Conservation (phyloP, 2,113 vertebrate genomes). For the Willisornis vidua region DNA sequence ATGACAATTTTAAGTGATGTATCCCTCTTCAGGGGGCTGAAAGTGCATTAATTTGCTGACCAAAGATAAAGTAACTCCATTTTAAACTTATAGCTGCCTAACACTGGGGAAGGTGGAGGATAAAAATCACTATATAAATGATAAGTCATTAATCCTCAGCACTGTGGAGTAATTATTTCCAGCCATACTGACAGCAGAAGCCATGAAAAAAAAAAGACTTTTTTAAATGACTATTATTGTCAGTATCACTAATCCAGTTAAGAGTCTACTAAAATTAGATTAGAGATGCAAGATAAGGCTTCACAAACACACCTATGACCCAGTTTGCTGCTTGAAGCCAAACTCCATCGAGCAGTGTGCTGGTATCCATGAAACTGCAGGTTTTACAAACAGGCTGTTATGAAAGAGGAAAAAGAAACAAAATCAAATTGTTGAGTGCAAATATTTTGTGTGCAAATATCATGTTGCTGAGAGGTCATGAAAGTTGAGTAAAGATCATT, state of each 20-base stretch:
- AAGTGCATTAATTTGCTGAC: conserved; percentile 4
- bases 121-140: background rate
- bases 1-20: background rate
- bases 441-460: background rate
- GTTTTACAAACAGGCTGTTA: background rate
- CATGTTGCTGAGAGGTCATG: background rate
- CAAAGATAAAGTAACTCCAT: background rate
- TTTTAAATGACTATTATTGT: background rate
- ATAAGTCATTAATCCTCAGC: background rate
- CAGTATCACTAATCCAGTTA: background rate
- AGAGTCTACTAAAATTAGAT: background rate
- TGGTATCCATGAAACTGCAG: background rate
- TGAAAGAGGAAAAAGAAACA: background rate
- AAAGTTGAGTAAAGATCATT: background rate
- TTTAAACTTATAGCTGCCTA: background rate
- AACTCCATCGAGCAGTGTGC: background rate
- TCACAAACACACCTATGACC: background rate
- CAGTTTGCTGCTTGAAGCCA: background rate
- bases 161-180: background rate
- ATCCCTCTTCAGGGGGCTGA: background rate
- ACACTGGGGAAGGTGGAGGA: background rate
- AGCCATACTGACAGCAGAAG: background rate
- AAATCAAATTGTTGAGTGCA: background rate
- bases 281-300: background rate
- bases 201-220: background rate